Base-by-base conservation (phyloP, 1,140 invertebrate species). In the Atta colombica region DNA sequence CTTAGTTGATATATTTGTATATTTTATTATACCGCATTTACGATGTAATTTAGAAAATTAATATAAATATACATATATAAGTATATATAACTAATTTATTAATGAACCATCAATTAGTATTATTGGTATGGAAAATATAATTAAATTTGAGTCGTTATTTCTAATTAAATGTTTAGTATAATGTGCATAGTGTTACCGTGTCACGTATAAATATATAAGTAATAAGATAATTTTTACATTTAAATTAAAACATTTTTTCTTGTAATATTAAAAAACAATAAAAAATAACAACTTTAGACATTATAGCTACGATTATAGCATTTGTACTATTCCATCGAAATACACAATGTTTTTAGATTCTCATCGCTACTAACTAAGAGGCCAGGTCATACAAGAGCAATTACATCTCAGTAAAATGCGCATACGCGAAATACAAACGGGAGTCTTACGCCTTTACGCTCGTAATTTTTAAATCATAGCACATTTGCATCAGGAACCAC, bases 401-500 rank as follows among this genome's bases (percentile, higher is more conserved):
- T 71, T 71, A 45, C 51, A 65, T 81, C 6, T 60, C 21, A 45
- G 45, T 58, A 71, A 81, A 81, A 71, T 58, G 55, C 49, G 31
- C n/a, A 53, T 2, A 21, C 21, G 21, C 74, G 31, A 45, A 18
- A 63, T 25, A 60, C 31, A 8, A 75, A 14, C 45, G 77, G 49
- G 53, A 65, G 25, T 28, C 39, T 82, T 82, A 55, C 58, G n/a
- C 31, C 31, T 31, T 69, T 25, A 21, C 31, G 14, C 35, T 21
- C 18, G 35, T 72, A 74, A 74, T 35, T 39, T 82, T 82, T 49
- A 74, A 74, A 72, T 35, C 14, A 39, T 12, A 45, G 39, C 55
- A 18, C 39, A 82, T 74, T 82, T 82, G 53, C 68, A 74, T 74
- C 39, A 28, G 18, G 45, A 84, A 84, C 18, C 58, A 75, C 80